Percentiles rank a stretch among this genome's conserved stretches.
Evolutionary conservation across 2,113 vertebrate species (phyloP).

Genomic region (Arizona elegans): DNA sequence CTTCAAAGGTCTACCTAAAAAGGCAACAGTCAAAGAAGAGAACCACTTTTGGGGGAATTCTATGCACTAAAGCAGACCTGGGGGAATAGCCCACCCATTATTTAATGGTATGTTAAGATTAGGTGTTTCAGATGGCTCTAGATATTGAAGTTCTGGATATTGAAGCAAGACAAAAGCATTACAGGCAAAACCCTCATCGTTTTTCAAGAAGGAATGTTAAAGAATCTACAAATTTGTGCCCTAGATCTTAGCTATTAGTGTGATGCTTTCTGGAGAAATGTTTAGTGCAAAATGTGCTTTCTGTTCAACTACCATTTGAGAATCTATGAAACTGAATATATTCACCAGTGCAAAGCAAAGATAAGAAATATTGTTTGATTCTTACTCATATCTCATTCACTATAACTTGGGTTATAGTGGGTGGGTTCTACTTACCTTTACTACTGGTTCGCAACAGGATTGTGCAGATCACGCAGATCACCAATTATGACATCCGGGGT

Average conservation of each 20-base stretch:
- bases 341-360: not conserved
- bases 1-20: not conserved
- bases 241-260: not conserved
- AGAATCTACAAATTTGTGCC: not conserved
- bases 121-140: not conserved
- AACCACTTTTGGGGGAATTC: not conserved
- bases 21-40: not conserved
- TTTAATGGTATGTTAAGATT: not conserved
- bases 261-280: not conserved
- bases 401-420: not conserved
- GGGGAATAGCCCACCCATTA: not conserved
- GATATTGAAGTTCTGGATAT: not conserved
- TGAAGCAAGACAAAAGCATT: not conserved
- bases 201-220: not conserved
- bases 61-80: not conserved
- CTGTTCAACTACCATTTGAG: not conserved
- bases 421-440: too few relatives aligned
- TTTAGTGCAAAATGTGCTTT: not conserved
- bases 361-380: not conserved
- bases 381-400: not conserved
- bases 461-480: too few relatives aligned
- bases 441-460: too few relatives aligned
- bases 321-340: not conserved
- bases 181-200: not conserved
- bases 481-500: too few relatives aligned